phyloP scores from a whole-genome alignment of 35 echinoderm and acorn worm species.

The Amphiura filiformis region DNA sequence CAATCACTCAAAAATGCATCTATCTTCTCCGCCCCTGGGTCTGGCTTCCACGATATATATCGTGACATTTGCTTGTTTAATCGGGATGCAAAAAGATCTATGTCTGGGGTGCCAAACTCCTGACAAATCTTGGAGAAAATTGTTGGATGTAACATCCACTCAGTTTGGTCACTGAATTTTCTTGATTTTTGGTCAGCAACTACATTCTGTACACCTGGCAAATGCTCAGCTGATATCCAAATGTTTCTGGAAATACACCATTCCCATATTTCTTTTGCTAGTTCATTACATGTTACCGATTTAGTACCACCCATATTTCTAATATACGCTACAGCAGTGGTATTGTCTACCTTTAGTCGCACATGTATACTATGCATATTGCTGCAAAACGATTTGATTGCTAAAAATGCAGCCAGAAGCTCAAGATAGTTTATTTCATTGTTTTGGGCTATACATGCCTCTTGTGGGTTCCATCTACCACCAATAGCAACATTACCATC shows the following conservation, averaged over 20 bases:
- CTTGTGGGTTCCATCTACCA: slow-evolving; percentile 47
- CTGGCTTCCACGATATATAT: slow-evolving; percentile 79
- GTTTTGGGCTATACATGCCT: background rate
- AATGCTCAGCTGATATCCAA: slow-evolving; percentile 60
- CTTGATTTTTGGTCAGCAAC: slow-evolving; percentile 58
- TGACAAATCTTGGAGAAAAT: slow-evolving; percentile 39
- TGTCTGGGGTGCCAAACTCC: slow-evolving; percentile 38
- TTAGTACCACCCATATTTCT: slow-evolving; percentile 60
- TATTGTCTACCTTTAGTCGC: slow-evolving; percentile 47
- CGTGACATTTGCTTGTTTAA: slow-evolving; percentile 50
- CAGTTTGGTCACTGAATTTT: slow-evolving; percentile 60
- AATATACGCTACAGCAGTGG: slow-evolving; percentile 68
- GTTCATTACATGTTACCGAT: slow-evolving; percentile 46
- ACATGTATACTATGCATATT: slow-evolving; percentile 53
- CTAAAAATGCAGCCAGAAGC: slow-evolving; percentile 22
- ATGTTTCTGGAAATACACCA: slow-evolving; percentile 64
- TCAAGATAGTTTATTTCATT: slow-evolving; percentile 58
- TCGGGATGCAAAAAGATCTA: slow-evolving; percentile 72
- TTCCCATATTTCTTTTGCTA: slow-evolving; percentile 42
- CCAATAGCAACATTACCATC: slow-evolving; percentile 23
- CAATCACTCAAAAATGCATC: slow-evolving; percentile 74
- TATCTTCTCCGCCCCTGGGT: slow-evolving; percentile 57
- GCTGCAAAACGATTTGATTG: slow-evolving; percentile 20
- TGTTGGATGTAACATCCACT: slow-evolving; percentile 63
- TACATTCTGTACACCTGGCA: slow-evolving; percentile 43